Evolutionary conservation across 2,888 invertebrate genomes (phyloP), one percentile per base, ranked within the genome.

Genomic region (Lapara coniferarum): DNA sequence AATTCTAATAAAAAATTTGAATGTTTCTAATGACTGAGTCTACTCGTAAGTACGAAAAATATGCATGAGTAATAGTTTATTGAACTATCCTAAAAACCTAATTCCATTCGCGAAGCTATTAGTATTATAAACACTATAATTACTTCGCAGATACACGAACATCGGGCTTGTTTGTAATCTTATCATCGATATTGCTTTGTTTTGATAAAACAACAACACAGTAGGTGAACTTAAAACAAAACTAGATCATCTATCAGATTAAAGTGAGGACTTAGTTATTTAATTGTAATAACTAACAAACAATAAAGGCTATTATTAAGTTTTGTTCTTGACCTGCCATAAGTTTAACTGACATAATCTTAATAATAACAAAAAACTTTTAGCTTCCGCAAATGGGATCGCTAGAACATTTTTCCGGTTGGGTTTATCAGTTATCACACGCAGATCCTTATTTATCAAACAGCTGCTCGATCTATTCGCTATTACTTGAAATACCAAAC

Each of bases 141-240:
- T 53, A 56, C 52, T 30, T 49, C 16, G n/a, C 49, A 66, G 30
- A 49, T 56, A 66, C 12, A 66, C 13, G 7, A 66, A 57, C 66
- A 52, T 37, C 16, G 6, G 25, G 51, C 51, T 56, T 66, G 46
- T 51, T 66, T 19, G 51, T 69, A 66, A 77, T 77, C 75, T 77
- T 75, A 78, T 77, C 78, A 70, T 58, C 67, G 63, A 70, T 73
- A 73, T 72, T 74, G 73, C 76, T 73, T 73, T 69, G 74, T 72
- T 56, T 67, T 59, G 67, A 72, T 71, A 71, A 73, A 67, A 66
- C 7, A 66, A 52, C 30, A 56, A 51, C 19, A 66, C 58, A 69
- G 58, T 52, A 69, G 58, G 19, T 57, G 59, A 68, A 69, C 66
- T 30, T 56, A 52, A 69, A 44, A 52, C 44, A 10, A 63, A 63